These are phyloP conservation scores for Addax nasomaculatus DNA, from an alignment of 2,113 vertebrate genomes.

Conservation along the genomic window DNA sequence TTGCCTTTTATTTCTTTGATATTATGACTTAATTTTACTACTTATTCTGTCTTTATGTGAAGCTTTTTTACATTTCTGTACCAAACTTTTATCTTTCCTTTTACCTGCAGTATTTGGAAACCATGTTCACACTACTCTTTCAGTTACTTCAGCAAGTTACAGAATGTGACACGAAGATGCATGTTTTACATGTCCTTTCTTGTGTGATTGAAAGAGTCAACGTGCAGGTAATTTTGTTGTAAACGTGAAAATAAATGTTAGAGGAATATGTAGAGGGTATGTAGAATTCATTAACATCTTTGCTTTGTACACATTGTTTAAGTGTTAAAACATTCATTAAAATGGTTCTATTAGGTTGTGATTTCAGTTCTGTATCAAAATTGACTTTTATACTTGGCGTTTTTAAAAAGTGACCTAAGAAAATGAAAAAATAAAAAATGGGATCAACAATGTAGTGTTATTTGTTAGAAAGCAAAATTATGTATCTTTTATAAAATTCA, in stretches of 20 bases:
- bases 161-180: conserved; percentile 99
- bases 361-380: conserved; percentile 1
- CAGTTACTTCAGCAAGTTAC: conserved; percentile 96
- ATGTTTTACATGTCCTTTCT: conserved; percentile 96
- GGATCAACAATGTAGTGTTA: background rate
- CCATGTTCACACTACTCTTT: conserved; percentile 94
- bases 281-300: background rate
- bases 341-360: background rate
- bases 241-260: conserved; percentile 7
- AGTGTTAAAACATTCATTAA: background rate
- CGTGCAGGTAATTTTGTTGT: conserved; percentile 87
- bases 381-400: background rate
- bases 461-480: background rate
- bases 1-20: background rate
- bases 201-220: conserved; percentile 97
- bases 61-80: background rate
- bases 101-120: conserved; percentile 91
- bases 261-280: background rate
- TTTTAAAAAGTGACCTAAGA: conserved; percentile 4
- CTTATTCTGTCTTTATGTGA: background rate
- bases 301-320: background rate
- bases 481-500: background rate
- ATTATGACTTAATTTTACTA: background rate
- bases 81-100: background rate
- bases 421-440: background rate